Evolutionary conservation across 2,113 vertebrate genomes (phyloP).

Genomic region (Sinocyclocheilus maitianheensis): DNA sequence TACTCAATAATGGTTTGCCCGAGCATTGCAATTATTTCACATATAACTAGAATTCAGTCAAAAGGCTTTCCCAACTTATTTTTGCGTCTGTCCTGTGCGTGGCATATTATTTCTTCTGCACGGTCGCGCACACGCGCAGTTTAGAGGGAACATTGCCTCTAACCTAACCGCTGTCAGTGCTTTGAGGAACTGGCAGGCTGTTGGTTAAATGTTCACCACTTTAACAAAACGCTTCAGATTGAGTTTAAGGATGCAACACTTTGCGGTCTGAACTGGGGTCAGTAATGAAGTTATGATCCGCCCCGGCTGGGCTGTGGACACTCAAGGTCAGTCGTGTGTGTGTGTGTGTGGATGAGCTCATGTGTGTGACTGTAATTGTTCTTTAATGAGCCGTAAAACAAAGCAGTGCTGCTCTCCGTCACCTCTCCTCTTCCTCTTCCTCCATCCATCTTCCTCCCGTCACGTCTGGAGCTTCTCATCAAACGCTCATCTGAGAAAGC

Average conservation of each 20-base stretch:
- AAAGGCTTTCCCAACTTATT: no score
- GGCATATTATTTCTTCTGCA: no score
- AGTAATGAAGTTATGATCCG: background rate
- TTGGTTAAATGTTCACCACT: background rate
- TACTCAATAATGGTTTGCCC: no score
- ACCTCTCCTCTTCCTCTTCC: conserved; percentile 13
- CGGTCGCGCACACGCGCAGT: no score
- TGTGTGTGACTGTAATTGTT: conserved; percentile 60
- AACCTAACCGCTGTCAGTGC: background rate
- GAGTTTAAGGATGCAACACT: background rate
- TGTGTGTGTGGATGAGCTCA: background rate
- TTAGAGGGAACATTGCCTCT: background rate
- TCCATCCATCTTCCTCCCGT: background rate
- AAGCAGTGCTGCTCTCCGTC: background rate
- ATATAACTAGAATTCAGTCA: no score
- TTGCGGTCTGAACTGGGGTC: background rate
- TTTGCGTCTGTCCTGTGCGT: no score
- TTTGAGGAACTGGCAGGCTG: background rate
- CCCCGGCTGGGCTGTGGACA: conserved; percentile 53
- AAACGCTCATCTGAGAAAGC: background rate
- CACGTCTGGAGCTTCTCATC: background rate
- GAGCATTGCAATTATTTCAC: no score
- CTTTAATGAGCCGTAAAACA: conserved; percentile 61
- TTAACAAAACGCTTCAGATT: background rate
- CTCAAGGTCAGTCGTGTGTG: conserved; percentile 66